A percentile compares a stretch with the other conserved stretches of the same genome.
Evolutionary conservation across 2,113 vertebrate species (phyloP).

Genomic region (Saguinus midas): DNA sequence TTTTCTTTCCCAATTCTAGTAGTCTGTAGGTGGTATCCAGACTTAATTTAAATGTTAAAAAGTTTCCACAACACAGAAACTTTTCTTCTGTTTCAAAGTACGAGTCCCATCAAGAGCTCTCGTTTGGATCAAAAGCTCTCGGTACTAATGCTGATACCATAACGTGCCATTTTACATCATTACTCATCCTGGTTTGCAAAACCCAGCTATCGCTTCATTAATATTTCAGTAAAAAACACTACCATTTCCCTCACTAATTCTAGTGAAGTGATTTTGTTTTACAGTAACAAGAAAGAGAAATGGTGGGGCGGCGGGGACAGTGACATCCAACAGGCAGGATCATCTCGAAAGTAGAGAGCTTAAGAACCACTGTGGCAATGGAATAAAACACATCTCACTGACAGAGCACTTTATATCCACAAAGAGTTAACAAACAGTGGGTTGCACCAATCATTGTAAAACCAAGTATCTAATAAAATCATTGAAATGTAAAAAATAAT

Average conservation of each 20-base stretch:
- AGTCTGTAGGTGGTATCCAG: background rate
- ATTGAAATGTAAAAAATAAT: background rate
- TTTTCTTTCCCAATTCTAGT: conserved; percentile 43
- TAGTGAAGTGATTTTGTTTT: background rate
- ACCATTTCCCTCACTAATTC: background rate
- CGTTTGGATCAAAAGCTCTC: background rate
- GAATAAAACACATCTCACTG: background rate
- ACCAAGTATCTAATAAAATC: conserved; percentile 18
- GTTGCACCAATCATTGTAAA: background rate
- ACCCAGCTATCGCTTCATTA: background rate
- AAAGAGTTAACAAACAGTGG: background rate
- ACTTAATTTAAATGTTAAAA: conserved; percentile 23
- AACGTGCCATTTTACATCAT: background rate
- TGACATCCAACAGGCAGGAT: background rate
- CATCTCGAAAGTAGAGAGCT: background rate
- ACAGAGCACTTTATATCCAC: background rate
- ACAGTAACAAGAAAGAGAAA: background rate
- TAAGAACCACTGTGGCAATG: background rate
- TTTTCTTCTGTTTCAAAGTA: background rate
- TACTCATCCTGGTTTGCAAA: background rate
- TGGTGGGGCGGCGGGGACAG: background rate
- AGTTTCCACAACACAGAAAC: background rate
- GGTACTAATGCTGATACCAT: background rate
- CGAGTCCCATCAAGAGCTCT: background rate
- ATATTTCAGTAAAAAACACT: background rate